Base-by-base conservation (phyloP, 2,888 invertebrate species). In the Caenorhabditis auriculariae region DNA sequence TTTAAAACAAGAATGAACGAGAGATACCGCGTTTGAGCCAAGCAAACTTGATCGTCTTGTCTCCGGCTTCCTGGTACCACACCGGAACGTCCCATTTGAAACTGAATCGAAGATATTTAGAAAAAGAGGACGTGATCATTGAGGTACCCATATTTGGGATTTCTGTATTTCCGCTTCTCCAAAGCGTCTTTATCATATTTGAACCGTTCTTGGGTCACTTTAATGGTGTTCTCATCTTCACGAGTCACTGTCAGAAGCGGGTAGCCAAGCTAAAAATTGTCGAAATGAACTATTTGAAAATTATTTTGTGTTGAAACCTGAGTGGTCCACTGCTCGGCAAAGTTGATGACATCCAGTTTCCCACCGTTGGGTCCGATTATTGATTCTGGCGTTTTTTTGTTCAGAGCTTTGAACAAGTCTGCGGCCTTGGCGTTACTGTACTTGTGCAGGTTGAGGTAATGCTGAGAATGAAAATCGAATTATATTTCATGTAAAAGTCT, bases 301-400 rank as follows among this genome's bases (percentile, higher is more conserved):
- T 32, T 32, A 6, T 28, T 9, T 86, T 75, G 89, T 89, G 24
- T 39, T 9, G 7, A 12, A 9, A 47, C 47, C 78, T 89, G 88
- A 12, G 88, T 87, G 23, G 90, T 89, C 91, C 91, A 92, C 15
- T 89, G 88, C 32, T 87, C 87, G 1, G 90, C 90, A 32, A 91
- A 88, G 42, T 75, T 65, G 26, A 69, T 69, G 4, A 82, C 72
- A 48, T 76, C 69, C 24, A 82, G 58, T 24, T 54, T 54, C 4
- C 58, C 39, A 4, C 66, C 74, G 47, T 54, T 42, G 50, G 70
- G 70, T 19, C 67, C 75, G 1, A 32, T 26, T 78, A 83, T 23
- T 83, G 83, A 21, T 4, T 60, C 51, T 2, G 68, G 68, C 5
- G 67, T 66, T 49, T 80, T 89, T 79, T 87, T 86, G 54, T 87